Evolutionary conservation across 2,797 vertebrate genomes (phyloP).

Genomic region (Podarcis lilfordi): DNA sequence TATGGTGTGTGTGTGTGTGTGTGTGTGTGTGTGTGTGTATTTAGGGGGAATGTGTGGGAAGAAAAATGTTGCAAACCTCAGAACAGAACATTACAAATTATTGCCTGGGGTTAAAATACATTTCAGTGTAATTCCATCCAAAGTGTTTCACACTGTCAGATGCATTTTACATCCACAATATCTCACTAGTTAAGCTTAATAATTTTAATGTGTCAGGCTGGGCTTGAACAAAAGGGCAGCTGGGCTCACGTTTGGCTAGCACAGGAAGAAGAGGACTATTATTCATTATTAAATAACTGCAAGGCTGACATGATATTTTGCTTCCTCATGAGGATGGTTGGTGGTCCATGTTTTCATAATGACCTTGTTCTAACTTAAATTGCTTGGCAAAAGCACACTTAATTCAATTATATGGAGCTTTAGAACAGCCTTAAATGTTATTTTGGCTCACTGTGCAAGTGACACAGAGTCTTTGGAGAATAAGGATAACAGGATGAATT

Average conservation of each 20-base stretch:
- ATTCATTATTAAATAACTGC: not conserved
- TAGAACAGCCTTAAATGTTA: constrained; percentile 36
- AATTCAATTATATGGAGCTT: constrained; percentile 43
- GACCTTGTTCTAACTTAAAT: constrained; percentile 44
- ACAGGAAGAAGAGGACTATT: not conserved
- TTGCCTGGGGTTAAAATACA: not conserved
- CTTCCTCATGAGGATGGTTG: not conserved
- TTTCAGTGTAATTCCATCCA: constrained; percentile 21
- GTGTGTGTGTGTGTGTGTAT: too few relatives aligned
- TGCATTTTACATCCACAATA: not conserved
- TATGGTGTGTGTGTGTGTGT: too few relatives aligned
- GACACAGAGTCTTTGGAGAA: constrained; percentile 29
- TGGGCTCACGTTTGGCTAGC: constrained; percentile 18
- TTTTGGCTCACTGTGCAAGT: constrained; percentile 42
- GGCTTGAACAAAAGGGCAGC: constrained; percentile 20
- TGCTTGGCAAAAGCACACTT: constrained; percentile 29
- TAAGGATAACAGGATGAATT: constrained; percentile 29
- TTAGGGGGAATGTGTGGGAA: too few relatives aligned
- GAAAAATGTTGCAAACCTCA: constrained; percentile 1
- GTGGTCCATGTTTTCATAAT: constrained; percentile 4
- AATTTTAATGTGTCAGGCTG: constrained; percentile 18
- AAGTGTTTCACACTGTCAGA: constrained; percentile 5
- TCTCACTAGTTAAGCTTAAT: constrained; percentile 9
- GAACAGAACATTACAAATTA: not conserved
- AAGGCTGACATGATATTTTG: not conserved